These are phyloP conservation scores for Eospalax fontanierii DNA, from an alignment of 2,797 vertebrate species.

Conservation along the genomic window DNA sequence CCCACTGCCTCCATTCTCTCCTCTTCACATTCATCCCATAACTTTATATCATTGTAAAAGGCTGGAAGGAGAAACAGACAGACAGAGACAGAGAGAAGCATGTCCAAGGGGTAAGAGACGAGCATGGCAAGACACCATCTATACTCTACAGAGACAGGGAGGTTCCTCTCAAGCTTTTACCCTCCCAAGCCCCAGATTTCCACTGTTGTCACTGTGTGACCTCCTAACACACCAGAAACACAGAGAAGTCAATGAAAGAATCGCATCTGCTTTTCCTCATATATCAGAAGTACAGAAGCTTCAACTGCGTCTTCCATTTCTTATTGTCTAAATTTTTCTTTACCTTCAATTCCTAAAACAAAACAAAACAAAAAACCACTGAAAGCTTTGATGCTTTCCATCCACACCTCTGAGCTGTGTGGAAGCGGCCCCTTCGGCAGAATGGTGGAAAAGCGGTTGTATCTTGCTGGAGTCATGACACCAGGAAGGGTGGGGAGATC, in stretches of 20 bases:
- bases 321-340: neutral
- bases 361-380: neutral
- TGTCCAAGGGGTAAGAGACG: neutral
- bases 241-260: neutral
- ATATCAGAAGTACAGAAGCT: neutral
- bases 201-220: too few species aligned
- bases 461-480: neutral
- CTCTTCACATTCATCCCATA: neutral
- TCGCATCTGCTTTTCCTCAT: neutral
- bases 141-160: too few species aligned
- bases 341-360: neutral
- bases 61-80: too few species aligned
- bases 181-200: too few species aligned
- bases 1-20: neutral
- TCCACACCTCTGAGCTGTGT: neutral
- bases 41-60: neutral
- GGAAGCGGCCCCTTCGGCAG: neutral
- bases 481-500: too few species aligned
- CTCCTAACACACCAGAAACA: neutral
- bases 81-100: fast-evolving
- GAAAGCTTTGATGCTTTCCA: neutral
- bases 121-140: too few species aligned
- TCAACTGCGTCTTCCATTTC: neutral
- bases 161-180: too few species aligned
- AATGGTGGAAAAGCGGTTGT: neutral